Conservation (phyloP, 2,113 vertebrate genomes). For the Uria aalge region DNA sequence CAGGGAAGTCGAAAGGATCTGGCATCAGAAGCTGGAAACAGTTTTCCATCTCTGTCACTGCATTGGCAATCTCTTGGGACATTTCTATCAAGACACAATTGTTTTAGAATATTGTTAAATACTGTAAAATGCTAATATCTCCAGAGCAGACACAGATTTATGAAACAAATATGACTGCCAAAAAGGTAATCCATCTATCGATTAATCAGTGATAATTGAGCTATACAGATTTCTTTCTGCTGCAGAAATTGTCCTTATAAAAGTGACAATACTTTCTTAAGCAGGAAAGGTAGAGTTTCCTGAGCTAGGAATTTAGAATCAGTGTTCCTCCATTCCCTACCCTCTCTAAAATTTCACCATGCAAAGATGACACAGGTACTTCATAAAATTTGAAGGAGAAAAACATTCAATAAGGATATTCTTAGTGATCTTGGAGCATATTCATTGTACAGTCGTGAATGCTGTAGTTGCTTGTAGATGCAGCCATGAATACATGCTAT, state of each 20-base stretch:
- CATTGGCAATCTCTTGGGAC: conserved; percentile 75
- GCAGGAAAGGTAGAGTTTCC: not conserved
- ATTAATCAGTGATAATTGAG: not conserved
- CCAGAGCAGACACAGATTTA: not conserved
- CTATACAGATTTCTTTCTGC: not conserved
- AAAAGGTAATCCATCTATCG: not conserved
- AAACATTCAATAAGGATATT: not conserved
- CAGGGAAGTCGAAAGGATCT: conserved; percentile 69
- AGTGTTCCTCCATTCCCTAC: not conserved
- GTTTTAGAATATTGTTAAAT: not conserved
- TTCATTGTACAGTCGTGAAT: not conserved
- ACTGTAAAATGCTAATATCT: not conserved
- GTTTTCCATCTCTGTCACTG: conserved; percentile 86
- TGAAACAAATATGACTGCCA: not conserved
- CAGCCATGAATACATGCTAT: not conserved
- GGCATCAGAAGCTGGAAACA: conserved; percentile 86
- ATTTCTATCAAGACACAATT: conserved; percentile 73
- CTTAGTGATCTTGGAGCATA: not conserved
- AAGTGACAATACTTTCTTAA: not conserved
- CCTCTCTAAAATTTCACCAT: not conserved
- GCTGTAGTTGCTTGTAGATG: not conserved
- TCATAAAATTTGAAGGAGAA: not conserved
- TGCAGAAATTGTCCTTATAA: not conserved
- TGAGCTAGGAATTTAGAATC: not conserved
- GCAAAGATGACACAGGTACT: not conserved